These are phyloP conservation scores for Hypomecis atomaria DNA, from an alignment of 2,888 invertebrate species.

Conservation along the genomic window DNA sequence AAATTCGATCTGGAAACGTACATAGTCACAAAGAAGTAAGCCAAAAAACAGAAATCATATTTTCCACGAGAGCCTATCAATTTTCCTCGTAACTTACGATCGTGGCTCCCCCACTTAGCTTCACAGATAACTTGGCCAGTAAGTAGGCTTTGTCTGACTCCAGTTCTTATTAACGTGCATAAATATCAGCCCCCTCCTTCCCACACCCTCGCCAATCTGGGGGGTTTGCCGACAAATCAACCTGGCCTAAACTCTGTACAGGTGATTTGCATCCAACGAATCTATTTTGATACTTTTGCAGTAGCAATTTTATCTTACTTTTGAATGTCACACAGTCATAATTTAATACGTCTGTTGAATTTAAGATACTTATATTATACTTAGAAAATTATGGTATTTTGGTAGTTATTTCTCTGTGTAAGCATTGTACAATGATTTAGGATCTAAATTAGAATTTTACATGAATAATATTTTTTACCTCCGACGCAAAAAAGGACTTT, in stretches of 20 bases:
- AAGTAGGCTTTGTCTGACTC: conserved; percentile 69
- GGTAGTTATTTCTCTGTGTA: too few species aligned
- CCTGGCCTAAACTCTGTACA: conserved; percentile 49
- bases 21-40: too few species aligned
- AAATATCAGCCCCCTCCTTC: conserved; percentile 69
- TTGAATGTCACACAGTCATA: too few species aligned
- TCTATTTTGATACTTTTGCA: conserved; percentile 34
- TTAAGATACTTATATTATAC: too few species aligned
- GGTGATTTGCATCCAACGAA: conserved; percentile 45
- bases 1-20: too few species aligned
- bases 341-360: too few species aligned
- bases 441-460: too few species aligned
- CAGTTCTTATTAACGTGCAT: conserved; percentile 79
- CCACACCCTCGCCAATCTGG: conserved; percentile 66
- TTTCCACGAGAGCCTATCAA: background rate
- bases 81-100: background rate
- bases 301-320: too few species aligned
- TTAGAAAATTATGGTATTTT: too few species aligned
- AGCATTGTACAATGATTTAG: too few species aligned
- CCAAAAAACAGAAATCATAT: background rate
- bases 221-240: conserved; percentile 68
- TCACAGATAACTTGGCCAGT: conserved; percentile 23
- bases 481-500: too few species aligned
- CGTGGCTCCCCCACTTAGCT: background rate
- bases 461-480: too few species aligned